A percentile compares a stretch with the other conserved stretches of the same genome.
These are phyloP conservation scores for Piliocolobus tephrosceles DNA, from an alignment of 2,113 vertebrate genomes.

Conservation along the genomic window DNA sequence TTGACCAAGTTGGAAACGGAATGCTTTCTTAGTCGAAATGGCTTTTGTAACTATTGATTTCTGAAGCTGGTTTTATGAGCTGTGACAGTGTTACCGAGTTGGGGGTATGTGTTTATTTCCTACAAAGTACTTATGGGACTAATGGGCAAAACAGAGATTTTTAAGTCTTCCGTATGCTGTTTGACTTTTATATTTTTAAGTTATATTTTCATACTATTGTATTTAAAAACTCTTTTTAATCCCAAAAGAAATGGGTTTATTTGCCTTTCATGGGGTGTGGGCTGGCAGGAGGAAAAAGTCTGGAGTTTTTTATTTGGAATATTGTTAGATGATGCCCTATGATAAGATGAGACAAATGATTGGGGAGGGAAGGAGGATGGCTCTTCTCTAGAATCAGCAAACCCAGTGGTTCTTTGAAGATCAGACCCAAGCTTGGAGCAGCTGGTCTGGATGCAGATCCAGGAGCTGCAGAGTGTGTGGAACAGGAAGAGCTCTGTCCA, in stretches of 20 bases:
- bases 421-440: neutral
- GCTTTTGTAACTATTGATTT: slow-evolving; percentile 85
- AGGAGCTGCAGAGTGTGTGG: neutral
- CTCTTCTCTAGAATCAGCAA: slow-evolving; percentile 61
- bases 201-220: slow-evolving; percentile 90
- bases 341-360: slow-evolving; percentile 44
- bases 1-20: slow-evolving; percentile 71
- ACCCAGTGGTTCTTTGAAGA: neutral
- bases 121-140: slow-evolving; percentile 82
- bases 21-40: slow-evolving; percentile 83
- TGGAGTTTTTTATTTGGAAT: slow-evolving; percentile 66
- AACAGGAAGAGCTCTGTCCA: slow-evolving; percentile 19
- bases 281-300: slow-evolving; percentile 53
- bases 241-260: slow-evolving; percentile 74
- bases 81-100: slow-evolving; percentile 85
- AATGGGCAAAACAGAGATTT: slow-evolving; percentile 85
- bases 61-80: slow-evolving; percentile 83
- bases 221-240: slow-evolving; percentile 87
- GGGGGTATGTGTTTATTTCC: slow-evolving; percentile 85
- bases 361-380: slow-evolving; percentile 47
- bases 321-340: slow-evolving; percentile 39
- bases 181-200: slow-evolving; percentile 90
- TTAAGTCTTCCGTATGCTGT: slow-evolving; percentile 85
- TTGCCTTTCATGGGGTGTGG: slow-evolving; percentile 61
- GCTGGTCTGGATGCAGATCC: neutral